These are phyloP conservation scores for Nesometra sesokonis DNA, from an alignment of 35 echinoderm and acorn worm genomes.

Conservation along the genomic window DNA sequence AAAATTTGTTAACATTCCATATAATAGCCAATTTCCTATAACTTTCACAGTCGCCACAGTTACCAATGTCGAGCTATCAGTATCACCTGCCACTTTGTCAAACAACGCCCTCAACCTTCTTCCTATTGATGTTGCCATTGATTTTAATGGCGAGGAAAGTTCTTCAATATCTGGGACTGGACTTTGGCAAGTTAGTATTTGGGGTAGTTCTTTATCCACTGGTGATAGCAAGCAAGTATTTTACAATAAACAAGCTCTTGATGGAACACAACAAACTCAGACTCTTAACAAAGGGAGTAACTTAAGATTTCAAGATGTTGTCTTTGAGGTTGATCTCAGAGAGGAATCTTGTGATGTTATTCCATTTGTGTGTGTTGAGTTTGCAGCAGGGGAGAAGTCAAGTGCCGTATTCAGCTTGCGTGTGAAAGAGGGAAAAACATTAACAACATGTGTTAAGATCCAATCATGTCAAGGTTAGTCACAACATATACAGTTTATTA, in stretches of 20 bases:
- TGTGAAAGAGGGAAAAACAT: not conserved
- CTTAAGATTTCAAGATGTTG: not conserved
- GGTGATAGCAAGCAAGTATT: not conserved
- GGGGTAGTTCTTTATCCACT: not conserved
- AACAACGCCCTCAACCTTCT: not conserved
- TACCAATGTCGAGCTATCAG: conserved; percentile 9
- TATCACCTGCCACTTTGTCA: not conserved
- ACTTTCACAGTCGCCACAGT: conserved; percentile 48
- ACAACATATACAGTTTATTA: not conserved
- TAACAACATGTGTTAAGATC: not conserved
- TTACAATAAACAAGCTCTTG: not conserved
- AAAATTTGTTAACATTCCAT: too few species aligned
- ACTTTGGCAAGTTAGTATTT: not conserved
- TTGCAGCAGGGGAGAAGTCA: not conserved
- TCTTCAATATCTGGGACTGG: not conserved
- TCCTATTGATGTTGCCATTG: not conserved
- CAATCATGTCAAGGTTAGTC: not conserved
- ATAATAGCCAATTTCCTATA: not conserved
- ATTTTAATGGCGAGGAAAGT: not conserved
- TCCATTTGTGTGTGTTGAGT: not conserved
- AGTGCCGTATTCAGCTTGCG: conserved; percentile 2
- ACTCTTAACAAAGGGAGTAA: not conserved
- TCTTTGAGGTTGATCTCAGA: not conserved
- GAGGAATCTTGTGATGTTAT: not conserved
- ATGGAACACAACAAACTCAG: not conserved